Evolutionary conservation across 2,888 invertebrate species (phyloP), one percentile per base, ranked within the genome.

Genomic region (Campopleginae sp.): DNA sequence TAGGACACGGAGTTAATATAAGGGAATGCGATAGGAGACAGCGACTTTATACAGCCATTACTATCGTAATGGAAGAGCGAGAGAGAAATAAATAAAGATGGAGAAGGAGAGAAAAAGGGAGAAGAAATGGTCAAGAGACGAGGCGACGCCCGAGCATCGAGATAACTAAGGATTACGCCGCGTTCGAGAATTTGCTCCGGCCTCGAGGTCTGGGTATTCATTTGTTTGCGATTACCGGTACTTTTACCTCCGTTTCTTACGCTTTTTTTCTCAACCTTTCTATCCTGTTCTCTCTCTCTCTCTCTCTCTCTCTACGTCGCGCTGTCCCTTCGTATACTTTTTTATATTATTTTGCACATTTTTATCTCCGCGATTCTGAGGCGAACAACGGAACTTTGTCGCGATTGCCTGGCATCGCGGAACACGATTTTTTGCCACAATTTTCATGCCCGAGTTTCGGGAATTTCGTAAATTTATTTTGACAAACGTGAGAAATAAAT

Each of bases 151-250:
- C 84, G 68, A 66, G 82, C 51, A 74, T 75, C 78, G 78, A 81
- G 85, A 86, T 86, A 86, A 87, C 78, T 77, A 83, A 86, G 84
- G 85, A 87, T 86, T 87, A 87, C 86, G 80, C 87, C 82, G 86
- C 84, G 81, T 86, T 87, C 80, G 86, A 85, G 86, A 87, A 87
- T 87, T 87, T 86, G 82, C 87, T 85, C 72, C 86, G 86, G 84
- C 82, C 71, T 65, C 84, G 77, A 58, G 81, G 48, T 44, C 71
- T 65, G 75, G 82, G 83, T 79, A 85, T 84, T 86, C 83, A 86
- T 86, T 87, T 85, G 85, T 83, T 84, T 84, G 76, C 86, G 85
- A 86, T 87, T 85, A 86, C 86, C 85, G 77, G 77, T 87, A 85
- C 81, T 86, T 80, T 86, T 79, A 75, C 76, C 76, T 82, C 76